These are phyloP conservation scores for Brachyptera risi DNA, from an alignment of 2,888 invertebrate species.

Conservation along the genomic window DNA sequence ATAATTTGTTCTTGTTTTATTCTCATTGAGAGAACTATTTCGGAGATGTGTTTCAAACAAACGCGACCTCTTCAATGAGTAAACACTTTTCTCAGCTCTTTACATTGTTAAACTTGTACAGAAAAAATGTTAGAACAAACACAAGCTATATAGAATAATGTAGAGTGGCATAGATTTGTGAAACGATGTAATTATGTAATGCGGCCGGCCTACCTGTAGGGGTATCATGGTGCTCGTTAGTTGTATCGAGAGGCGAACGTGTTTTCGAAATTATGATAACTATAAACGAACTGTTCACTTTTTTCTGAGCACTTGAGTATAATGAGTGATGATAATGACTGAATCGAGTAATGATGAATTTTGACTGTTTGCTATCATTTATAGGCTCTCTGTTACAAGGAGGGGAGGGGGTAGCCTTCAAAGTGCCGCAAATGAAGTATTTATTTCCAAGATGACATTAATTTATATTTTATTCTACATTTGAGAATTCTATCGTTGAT, in stretches of 20 bases:
- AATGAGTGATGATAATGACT: no score
- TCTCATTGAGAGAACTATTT: no score
- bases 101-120: no score
- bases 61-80: no score
- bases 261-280: neutral
- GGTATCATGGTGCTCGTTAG: neutral
- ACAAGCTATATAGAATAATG: no score
- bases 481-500: neutral
- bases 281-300: neutral
- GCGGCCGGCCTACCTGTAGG: slow-evolving; percentile 1
- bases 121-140: no score
- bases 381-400: neutral
- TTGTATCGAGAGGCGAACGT: neutral
- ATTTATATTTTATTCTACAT: neutral
- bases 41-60: no score
- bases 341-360: neutral
- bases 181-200: no score
- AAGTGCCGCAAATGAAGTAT: neutral
- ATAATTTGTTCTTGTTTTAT: no score
- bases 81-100: no score
- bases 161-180: no score
- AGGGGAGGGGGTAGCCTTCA: neutral
- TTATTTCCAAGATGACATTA: neutral
- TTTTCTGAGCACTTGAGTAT: neutral
- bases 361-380: slow-evolving; percentile 3